Percentiles rank a stretch among this genome's conserved stretches.
Conservation (phyloP, 2,888 invertebrate species). For the Palloptera scutellata region DNA sequence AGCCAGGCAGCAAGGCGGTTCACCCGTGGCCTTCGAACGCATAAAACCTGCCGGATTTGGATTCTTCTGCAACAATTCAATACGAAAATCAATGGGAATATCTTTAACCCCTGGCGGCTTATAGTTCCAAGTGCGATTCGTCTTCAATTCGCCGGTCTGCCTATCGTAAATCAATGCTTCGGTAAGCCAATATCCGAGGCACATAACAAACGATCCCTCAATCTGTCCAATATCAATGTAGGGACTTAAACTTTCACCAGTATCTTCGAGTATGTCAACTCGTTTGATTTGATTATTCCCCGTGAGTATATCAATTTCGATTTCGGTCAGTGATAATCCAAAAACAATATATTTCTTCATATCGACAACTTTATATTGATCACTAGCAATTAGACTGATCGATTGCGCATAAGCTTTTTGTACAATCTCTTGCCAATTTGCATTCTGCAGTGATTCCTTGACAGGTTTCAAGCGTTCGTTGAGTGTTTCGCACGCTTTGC, state of each 20-base stretch:
- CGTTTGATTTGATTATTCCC: conserved; percentile 74
- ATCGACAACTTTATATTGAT: conserved; percentile 66
- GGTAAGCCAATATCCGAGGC: conserved; percentile 75
- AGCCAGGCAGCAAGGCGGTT: conserved; percentile 67
- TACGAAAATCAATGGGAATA: conserved; percentile 77
- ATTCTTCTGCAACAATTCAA: conserved; percentile 72
- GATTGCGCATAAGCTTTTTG: conserved; percentile 65
- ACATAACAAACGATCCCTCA: conserved; percentile 81
- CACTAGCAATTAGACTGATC: conserved; percentile 69
- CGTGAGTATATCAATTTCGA: conserved; percentile 79
- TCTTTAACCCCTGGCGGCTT: conserved; percentile 79
- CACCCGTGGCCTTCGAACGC: conserved; percentile 74
- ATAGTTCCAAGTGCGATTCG: conserved; percentile 82
- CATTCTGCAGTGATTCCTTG: conserved; percentile 33
- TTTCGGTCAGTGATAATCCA: conserved; percentile 72
- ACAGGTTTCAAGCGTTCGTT: conserved; percentile 69
- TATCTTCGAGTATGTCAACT: conserved; percentile 78
- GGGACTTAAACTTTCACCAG: conserved; percentile 75
- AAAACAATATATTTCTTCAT: conserved; percentile 70
- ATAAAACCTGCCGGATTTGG: conserved; percentile 72
- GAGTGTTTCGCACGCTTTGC: conserved; percentile 71
- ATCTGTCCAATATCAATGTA: conserved; percentile 76
- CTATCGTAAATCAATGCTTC: conserved; percentile 74
- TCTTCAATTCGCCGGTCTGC: conserved; percentile 71
- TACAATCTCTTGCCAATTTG: conserved; percentile 69